Percentiles rank a stretch among this genome's conserved stretches.
Evolutionary conservation across 2,888 invertebrate species (phyloP).

Genomic region (Anthophora plumipes): DNA sequence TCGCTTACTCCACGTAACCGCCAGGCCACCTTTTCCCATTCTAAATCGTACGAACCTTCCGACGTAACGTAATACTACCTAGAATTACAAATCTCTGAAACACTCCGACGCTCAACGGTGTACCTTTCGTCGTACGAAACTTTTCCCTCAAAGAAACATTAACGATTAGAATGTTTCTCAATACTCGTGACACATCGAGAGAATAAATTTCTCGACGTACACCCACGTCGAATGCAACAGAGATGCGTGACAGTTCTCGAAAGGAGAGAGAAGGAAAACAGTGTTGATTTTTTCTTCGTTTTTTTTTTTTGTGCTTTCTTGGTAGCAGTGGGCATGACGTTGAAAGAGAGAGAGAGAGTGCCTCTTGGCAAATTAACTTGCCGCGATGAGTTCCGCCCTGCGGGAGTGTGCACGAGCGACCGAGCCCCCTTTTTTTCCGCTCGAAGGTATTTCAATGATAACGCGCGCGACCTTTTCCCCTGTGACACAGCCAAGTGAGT

Average conservation of each 20-base stretch:
- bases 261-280: neutral
- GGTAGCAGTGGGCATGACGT: constrained; percentile 9
- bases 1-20: neutral
- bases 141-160: neutral
- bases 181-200: neutral
- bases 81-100: neutral
- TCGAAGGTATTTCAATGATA: constrained; percentile 52
- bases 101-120: neutral
- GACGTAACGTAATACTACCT: neutral
- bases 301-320: neutral
- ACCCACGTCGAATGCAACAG: neutral
- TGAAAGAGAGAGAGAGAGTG: no score
- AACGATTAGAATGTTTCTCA: neutral
- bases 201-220: neutral
- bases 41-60: neutral
- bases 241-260: constrained; percentile 11
- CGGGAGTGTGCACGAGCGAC: constrained; percentile 31
- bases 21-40: neutral
- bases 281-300: constrained; percentile 21
- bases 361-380: constrained; percentile 56
- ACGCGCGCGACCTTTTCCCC: constrained; percentile 36
- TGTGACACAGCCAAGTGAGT: constrained; percentile 44
- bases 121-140: neutral
- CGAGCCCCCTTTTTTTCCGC: constrained; percentile 47
- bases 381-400: constrained; percentile 26